Base-by-base conservation (phyloP, 2,113 vertebrate genomes). In the Tupaia tana region DNA sequence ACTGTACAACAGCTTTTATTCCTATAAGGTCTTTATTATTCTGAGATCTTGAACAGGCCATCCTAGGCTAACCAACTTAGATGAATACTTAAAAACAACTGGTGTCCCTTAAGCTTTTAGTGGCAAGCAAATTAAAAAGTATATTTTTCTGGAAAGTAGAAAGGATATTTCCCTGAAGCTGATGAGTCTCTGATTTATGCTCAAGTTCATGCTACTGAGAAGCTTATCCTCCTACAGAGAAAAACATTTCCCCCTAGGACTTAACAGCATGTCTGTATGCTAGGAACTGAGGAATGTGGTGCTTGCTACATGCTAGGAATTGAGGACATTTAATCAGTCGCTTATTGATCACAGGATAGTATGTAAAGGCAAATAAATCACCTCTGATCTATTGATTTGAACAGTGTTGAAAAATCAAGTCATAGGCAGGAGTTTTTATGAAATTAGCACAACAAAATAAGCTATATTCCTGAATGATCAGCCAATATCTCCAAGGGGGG, bases 351-450 rank as follows among this genome's bases (percentile, higher is more conserved):
- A 71, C 64, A n/a, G n/a, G 88, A 34, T 88, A 16, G 27, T 25
- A 97, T 79, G 78, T 94, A n/a, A 94, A 94, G 70, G 14, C 29
- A 95, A 94, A 93, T 52, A 97, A 98, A 94, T 97, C 96, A 96
- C 92, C 34, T 97, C 73, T 94, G 96, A 96, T 96, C 79, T 95
- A 94, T 73, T 90, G 87, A 82, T 89, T 97, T 97, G 86, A 93
- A 56, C 97, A 13, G 63, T 97, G 75, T 63, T 97, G 74, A 97
- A 97, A 97, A 92, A 97, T 94, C 91, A 96, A 96, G 74, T 54
- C 89, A 83, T 83, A 80, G 90, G 88, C 15, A 86, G 73, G 75
- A 77, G 24, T 56, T 92, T 88, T 66, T 84, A 94, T 84, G 84
- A 98, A 97, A 94, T 96, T 94, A 95, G 79, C n/a, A 75, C 95